Conservation (phyloP, 2,888 invertebrate genomes). For the Conomelus anceps region DNA sequence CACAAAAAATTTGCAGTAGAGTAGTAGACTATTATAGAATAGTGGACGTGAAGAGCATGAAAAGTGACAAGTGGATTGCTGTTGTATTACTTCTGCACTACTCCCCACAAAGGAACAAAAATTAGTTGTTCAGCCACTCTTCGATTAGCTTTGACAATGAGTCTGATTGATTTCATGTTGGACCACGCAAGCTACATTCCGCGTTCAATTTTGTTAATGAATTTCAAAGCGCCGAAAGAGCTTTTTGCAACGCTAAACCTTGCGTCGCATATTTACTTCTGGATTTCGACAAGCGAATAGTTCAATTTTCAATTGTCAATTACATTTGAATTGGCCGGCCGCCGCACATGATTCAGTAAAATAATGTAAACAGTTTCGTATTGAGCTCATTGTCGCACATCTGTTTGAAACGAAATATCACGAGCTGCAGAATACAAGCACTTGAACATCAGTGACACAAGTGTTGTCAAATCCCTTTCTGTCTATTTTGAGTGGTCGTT, state of each 20-base stretch:
- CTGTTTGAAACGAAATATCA: neutral
- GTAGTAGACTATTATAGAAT: neutral
- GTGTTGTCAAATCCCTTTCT: neutral
- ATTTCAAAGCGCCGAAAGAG: neutral
- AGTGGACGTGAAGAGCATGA: neutral
- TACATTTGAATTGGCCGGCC: neutral
- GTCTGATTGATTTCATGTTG: neutral
- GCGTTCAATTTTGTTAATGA: neutral
- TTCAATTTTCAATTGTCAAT: neutral
- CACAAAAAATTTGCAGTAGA: neutral
- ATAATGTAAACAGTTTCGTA: neutral
- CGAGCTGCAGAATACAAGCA: neutral
- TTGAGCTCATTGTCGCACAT: neutral
- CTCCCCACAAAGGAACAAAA: neutral
- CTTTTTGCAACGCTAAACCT: neutral
- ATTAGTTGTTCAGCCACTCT: neutral
- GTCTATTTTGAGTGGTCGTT: neutral
- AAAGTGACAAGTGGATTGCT: neutral
- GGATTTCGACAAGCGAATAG: neutral
- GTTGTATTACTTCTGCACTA: neutral
- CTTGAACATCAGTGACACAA: neutral
- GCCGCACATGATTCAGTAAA: neutral
- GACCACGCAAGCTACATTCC: neutral
- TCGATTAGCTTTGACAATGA: neutral
- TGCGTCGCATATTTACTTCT: neutral